Conservation (phyloP, 2,888 invertebrate genomes). For the Phengaris alcon region DNA sequence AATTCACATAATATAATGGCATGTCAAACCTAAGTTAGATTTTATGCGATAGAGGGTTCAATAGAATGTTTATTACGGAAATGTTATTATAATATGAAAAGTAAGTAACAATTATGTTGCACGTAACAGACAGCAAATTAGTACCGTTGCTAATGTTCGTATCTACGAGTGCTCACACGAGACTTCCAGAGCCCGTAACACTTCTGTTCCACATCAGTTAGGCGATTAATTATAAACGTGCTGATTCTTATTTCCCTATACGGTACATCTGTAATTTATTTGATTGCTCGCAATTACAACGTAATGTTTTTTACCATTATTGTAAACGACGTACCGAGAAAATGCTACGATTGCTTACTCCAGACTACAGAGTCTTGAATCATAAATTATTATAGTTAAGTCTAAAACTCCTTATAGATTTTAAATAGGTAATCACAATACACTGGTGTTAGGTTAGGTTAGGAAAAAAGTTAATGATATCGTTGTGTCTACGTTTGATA, state of each 20-base stretch:
- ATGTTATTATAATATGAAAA: conserved; percentile 23
- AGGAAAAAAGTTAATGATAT: not conserved
- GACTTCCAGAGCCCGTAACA: conserved; percentile 40
- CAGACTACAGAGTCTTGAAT: not conserved
- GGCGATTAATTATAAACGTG: conserved; percentile 68
- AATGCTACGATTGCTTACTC: conserved; percentile 56
- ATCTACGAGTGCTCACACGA: conserved; percentile 39
- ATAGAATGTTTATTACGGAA: conserved; percentile 14
- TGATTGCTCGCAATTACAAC: conserved; percentile 68
- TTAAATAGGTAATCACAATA: conserved; percentile 31
- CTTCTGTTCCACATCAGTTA: conserved; percentile 57
- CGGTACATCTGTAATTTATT: conserved; percentile 68
- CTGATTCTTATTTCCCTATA: conserved; percentile 70
- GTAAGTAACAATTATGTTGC: conserved; percentile 21
- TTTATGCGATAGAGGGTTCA: not conserved
- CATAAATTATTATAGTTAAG: not conserved
- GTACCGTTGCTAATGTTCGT: conserved; percentile 36
- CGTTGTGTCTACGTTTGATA: not conserved
- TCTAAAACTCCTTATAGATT: not conserved
- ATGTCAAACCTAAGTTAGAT: not conserved
- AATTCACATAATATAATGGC: not conserved
- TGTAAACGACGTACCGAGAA: conserved; percentile 51
- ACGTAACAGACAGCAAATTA: conserved; percentile 31
- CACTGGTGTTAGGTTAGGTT: not conserved
- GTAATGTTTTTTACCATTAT: conserved; percentile 67